Evolutionary conservation across 2,797 vertebrate genomes (phyloP).

Genomic region (Alosa sapidissima): DNA sequence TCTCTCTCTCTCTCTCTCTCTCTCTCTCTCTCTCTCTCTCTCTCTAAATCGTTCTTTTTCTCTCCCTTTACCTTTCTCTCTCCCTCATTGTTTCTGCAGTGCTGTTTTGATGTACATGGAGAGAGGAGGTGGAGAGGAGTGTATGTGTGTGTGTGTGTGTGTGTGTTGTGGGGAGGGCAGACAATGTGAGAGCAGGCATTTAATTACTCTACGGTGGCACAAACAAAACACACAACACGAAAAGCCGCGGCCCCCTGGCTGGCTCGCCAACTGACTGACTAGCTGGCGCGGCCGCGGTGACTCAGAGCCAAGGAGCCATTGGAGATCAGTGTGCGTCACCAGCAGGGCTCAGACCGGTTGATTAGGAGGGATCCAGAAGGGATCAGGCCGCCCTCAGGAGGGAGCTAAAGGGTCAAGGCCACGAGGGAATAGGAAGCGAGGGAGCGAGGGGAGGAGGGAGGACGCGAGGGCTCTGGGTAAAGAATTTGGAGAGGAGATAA

Average conservation of each 20-base stretch:
- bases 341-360: neutral
- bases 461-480: neutral
- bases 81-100: neutral
- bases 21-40: neutral
- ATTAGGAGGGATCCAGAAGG: neutral
- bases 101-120: neutral
- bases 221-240: neutral
- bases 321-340: neutral
- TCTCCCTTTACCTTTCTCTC: neutral
- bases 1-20: slow-evolving; percentile 23
- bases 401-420: neutral
- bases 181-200: neutral
- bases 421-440: neutral
- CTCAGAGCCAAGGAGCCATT: neutral
- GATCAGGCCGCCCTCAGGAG: neutral
- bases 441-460: neutral
- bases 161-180: neutral
- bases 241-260: neutral
- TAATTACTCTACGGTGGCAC: neutral
- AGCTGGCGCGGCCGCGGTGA: neutral
- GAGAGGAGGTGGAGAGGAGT: neutral
- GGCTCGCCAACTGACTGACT: too few species aligned
- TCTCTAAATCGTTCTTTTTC: too few species aligned
- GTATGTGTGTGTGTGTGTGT: slow-evolving; percentile 1
- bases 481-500: neutral